Conservation (phyloP, 1,140 invertebrate species). For the Melanaphis sacchari region DNA sequence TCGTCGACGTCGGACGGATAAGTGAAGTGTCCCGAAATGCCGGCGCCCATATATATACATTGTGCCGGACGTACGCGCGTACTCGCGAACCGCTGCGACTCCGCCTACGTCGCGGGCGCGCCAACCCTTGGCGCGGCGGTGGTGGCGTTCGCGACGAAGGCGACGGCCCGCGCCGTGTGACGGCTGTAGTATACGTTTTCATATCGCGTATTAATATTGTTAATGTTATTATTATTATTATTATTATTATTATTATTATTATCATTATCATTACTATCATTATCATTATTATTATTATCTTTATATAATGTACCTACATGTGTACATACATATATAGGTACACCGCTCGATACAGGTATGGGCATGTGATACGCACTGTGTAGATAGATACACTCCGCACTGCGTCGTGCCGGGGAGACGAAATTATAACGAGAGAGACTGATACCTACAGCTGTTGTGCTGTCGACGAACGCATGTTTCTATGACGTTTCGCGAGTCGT, state of each 20-base stretch:
- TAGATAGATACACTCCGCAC: too few species aligned
- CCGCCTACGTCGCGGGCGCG: not conserved
- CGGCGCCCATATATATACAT: constrained; percentile 33
- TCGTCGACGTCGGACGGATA: constrained; percentile 6
- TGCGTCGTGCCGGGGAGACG: too few species aligned
- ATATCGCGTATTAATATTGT: too few species aligned
- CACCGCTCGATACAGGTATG: too few species aligned
- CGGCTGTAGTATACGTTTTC: too few species aligned
- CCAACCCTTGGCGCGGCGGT: not conserved
- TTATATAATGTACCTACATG: too few species aligned
- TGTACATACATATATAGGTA: not conserved
- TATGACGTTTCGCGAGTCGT: not conserved
- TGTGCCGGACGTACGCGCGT: not conserved
- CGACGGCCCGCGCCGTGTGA: not conserved
- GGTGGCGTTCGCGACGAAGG: not conserved
- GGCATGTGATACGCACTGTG: too few species aligned
- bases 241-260: too few species aligned
- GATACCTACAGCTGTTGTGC: too few species aligned
- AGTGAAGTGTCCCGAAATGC: constrained; percentile 19
- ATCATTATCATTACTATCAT: not conserved
- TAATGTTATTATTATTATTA: too few species aligned
- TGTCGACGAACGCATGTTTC: not conserved
- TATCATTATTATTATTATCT: too few species aligned
- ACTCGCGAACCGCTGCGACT: not conserved
- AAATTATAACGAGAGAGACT: not conserved